phyloP scores from a whole-genome alignment of 2,797 vertebrate genomes.

The Takifugu ocellatus region DNA sequence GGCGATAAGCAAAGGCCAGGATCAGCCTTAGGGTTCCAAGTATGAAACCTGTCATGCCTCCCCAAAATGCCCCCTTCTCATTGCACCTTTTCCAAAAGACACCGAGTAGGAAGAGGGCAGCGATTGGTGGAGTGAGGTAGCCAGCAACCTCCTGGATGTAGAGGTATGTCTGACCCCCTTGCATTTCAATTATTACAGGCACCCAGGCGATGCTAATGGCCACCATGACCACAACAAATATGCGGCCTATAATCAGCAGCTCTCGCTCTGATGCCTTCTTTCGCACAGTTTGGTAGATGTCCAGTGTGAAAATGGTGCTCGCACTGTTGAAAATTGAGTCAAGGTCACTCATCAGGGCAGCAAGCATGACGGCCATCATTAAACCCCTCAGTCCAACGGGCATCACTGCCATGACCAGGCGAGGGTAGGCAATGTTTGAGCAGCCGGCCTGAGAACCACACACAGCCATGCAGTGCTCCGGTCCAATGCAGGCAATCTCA shows the following conservation, averaged over 20 bases:
- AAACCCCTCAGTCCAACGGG: slow-evolving; percentile 93
- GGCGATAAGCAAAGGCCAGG: slow-evolving; percentile 89
- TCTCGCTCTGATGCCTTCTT: slow-evolving; percentile 84
- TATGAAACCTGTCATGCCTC: slow-evolving; percentile 88
- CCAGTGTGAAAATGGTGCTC: slow-evolving; percentile 97
- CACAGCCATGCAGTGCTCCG: slow-evolving; percentile 95
- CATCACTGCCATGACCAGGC: slow-evolving; percentile 93
- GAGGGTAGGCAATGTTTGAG: slow-evolving; percentile 97
- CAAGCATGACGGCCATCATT: slow-evolving; percentile 99
- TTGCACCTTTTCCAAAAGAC: slow-evolving; percentile 97
- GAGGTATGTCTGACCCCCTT: slow-evolving; percentile 97
- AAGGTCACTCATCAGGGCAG: slow-evolving; percentile 97
- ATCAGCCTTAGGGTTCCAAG: slow-evolving; percentile 84
- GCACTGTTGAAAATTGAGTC: slow-evolving; percentile 99
- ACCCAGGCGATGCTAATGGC: slow-evolving; percentile 96
- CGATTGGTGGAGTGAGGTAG: slow-evolving; percentile 94
- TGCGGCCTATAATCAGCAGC: slow-evolving; percentile 87
- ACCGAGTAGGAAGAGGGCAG: slow-evolving; percentile 92
- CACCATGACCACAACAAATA: slow-evolving; percentile 96
- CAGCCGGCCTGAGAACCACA: slow-evolving; percentile 95
- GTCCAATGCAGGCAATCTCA: slow-evolving; percentile 93
- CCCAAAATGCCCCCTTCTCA: slow-evolving; percentile 94
- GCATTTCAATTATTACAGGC: slow-evolving; percentile 97
- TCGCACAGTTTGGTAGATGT: slow-evolving; percentile 89
- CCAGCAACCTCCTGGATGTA: slow-evolving; percentile 98